Evolutionary conservation across 2,113 vertebrate genomes (phyloP).

Genomic region (Microcebus ravelobensis): DNA sequence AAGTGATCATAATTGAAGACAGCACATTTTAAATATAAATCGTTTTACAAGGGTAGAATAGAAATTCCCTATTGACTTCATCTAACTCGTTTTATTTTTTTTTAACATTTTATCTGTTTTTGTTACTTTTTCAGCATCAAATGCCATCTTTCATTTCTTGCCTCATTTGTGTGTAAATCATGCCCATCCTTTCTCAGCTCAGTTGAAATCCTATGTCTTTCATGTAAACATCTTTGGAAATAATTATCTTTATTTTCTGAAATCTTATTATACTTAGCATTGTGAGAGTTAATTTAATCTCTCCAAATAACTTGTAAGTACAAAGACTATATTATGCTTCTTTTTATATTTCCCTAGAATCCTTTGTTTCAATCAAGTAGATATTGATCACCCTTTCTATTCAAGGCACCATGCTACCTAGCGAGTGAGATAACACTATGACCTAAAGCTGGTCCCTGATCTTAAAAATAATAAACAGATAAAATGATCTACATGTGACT

Average conservation of each 20-base stretch:
- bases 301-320: not conserved
- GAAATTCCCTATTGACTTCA: slow-evolving; percentile 5
- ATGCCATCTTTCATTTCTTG: not conserved
- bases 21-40: slow-evolving; percentile 60
- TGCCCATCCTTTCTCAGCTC: not conserved
- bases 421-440: not conserved
- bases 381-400: not conserved
- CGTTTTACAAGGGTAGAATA: slow-evolving; percentile 58
- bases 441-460: not conserved
- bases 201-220: not conserved
- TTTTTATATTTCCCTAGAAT: not conserved
- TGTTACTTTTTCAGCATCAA: not conserved
- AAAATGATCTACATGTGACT: not conserved
- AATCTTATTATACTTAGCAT: not conserved
- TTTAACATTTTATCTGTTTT: not conserved
- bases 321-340: not conserved
- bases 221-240: not conserved
- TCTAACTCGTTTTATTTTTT: not conserved
- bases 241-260: slow-evolving; percentile 1
- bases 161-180: not conserved
- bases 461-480: not conserved
- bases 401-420: not conserved
- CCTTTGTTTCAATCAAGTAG: not conserved
- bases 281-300: not conserved
- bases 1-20: slow-evolving; percentile 61